A percentile compares a stretch with the other conserved stretches of the same genome.
These are phyloP conservation scores for Alectura lathami DNA, from an alignment of 2,113 vertebrate genomes.

Conservation along the genomic window DNA sequence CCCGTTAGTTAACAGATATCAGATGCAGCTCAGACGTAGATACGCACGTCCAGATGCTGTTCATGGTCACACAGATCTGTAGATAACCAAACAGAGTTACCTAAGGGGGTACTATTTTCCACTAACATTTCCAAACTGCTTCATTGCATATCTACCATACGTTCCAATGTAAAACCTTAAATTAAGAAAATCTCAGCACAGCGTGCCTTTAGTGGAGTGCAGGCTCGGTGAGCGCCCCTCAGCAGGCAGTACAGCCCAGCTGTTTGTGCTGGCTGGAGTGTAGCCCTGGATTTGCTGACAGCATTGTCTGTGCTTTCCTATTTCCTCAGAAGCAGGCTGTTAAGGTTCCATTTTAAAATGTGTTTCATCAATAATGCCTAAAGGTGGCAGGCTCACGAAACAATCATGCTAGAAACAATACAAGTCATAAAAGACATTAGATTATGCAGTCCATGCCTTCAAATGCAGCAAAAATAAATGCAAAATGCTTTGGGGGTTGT, in stretches of 20 bases:
- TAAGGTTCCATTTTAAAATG: conserved; percentile 9
- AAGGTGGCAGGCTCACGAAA: conserved; percentile 25
- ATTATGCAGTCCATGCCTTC: not conserved
- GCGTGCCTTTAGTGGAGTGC: not conserved
- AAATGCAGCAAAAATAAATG: not conserved
- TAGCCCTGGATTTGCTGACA: not conserved
- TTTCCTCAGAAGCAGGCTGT: not conserved
- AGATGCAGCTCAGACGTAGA: not conserved
- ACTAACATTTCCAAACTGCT: not conserved
- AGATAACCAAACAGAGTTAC: not conserved
- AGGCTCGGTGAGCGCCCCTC: not conserved
- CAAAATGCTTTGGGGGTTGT: not conserved
- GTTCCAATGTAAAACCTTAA: not conserved
- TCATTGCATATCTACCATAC: not conserved
- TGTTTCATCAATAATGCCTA: conserved; percentile 14
- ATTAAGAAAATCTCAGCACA: not conserved
- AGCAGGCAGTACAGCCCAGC: not conserved
- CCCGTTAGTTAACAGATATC: not conserved
- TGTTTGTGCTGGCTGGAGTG: not conserved
- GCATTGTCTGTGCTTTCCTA: not conserved
- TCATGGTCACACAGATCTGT: not conserved
- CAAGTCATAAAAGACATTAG: conserved; percentile 6
- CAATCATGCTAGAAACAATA: conserved; percentile 25
- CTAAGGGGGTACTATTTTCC: not conserved
- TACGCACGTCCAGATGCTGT: not conserved